A percentile compares a stretch with the other conserved stretches of the same genome.
These are phyloP conservation scores for Reticulitermes speratus DNA, from an alignment of 1,140 invertebrate species.

Conservation along the genomic window DNA sequence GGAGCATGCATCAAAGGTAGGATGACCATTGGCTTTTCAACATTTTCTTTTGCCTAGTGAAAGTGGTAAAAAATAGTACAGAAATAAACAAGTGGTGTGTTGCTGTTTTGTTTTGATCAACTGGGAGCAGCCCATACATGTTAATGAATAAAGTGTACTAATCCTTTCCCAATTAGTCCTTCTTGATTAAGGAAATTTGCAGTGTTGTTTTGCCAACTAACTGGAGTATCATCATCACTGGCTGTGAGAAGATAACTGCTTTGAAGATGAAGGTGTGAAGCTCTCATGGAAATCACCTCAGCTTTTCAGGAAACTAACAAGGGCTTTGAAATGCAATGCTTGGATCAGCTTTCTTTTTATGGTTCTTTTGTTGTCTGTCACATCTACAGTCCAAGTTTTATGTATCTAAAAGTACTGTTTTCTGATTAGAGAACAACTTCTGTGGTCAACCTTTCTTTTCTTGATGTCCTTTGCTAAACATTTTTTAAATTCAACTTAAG, in stretches of 20 bases:
- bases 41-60: neutral
- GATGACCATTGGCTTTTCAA: constrained; percentile 40
- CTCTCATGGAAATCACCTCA: neutral
- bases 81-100: constrained; percentile 38
- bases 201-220: neutral
- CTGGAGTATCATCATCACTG: neutral
- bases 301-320: neutral
- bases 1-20: constrained; percentile 78
- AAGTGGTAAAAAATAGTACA: too few species aligned
- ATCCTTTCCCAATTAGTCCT: neutral
- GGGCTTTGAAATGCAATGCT: neutral
- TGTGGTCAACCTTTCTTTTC: too few species aligned
- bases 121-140: neutral
- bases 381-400: too few species aligned
- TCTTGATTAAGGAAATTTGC: neutral
- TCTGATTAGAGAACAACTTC: too few species aligned
- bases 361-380: neutral
- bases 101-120: constrained; percentile 42
- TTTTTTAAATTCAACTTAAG: too few species aligned
- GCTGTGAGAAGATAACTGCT: neutral
- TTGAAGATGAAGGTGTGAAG: neutral
- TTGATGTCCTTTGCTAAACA: too few species aligned
- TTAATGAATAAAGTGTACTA: neutral
- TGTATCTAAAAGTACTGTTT: too few species aligned
- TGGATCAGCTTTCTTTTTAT: neutral